phyloP scores from a whole-genome alignment of 1,140 invertebrate species.

The Penaeus japonicus region DNA sequence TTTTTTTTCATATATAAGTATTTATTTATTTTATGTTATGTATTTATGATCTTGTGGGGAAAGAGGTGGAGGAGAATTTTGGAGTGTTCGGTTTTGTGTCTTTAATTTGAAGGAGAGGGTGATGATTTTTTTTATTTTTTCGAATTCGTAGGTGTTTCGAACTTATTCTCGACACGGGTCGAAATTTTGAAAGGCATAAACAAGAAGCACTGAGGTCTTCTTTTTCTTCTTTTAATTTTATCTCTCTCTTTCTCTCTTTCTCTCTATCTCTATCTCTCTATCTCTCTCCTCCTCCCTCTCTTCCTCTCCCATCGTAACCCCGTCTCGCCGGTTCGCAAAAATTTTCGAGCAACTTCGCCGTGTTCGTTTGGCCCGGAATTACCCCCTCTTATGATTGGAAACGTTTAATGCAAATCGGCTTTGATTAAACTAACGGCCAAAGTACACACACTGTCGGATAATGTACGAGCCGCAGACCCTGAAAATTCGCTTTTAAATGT shows the following conservation, averaged over 20 bases:
- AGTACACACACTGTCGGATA: not conserved
- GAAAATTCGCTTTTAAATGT: too few relatives aligned
- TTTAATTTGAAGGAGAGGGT: not conserved
- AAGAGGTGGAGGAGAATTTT: too few relatives aligned
- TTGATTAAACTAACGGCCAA: constrained; percentile 35
- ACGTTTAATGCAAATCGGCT: constrained; percentile 43
- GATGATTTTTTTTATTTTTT: not conserved
- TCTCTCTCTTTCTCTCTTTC: not conserved
- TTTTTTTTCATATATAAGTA: too few relatives aligned
- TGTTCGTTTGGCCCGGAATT: constrained; percentile 4
- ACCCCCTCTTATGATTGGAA: constrained; percentile 35
- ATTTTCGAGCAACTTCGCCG: not conserved
- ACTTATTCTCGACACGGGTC: too few relatives aligned
- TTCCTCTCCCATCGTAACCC: not conserved
- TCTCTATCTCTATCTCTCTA: not conserved
- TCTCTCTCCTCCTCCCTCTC: not conserved
- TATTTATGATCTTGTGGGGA: too few relatives aligned
- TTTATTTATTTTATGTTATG: too few relatives aligned
- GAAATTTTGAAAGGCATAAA: too few relatives aligned
- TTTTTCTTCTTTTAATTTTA: not conserved
- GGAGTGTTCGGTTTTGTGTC: too few relatives aligned
- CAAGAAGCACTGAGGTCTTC: not conserved
- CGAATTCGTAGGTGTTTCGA: not conserved
- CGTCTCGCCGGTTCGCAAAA: not conserved
- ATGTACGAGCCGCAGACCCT: too few relatives aligned